phyloP scores from a whole-genome alignment of 2,113 vertebrate species.

The Stomatorhinus ivindoensis region DNA sequence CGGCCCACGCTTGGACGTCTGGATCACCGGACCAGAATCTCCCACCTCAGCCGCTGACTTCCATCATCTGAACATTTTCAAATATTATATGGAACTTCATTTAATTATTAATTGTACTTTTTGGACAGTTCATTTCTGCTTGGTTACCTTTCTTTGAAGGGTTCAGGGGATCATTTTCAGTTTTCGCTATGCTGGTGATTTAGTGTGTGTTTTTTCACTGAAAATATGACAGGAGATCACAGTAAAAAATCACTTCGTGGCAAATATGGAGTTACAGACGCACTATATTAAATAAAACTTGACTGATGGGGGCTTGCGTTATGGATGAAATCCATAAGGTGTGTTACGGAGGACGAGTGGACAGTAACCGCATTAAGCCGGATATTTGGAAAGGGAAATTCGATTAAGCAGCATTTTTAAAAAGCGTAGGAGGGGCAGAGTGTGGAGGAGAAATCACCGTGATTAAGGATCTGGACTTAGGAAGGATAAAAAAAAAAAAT shows the following conservation, averaged over 20 bases:
- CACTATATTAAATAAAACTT: background rate
- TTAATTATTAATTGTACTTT: background rate
- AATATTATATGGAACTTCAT: background rate
- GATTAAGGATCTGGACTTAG: background rate
- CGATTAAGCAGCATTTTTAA: background rate
- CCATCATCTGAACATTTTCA: background rate
- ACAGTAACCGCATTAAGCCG: background rate
- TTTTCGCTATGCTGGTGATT: background rate
- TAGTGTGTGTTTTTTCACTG: background rate
- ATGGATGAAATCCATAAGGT: background rate
- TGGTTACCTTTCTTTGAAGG: background rate
- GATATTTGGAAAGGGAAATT: background rate
- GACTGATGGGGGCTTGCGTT: background rate
- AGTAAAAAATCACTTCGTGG: background rate
- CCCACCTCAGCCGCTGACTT: background rate
- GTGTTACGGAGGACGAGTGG: background rate
- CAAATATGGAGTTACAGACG: background rate
- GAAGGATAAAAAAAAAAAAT: background rate
- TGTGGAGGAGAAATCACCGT: background rate
- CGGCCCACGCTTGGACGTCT: background rate
- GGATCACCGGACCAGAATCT: background rate
- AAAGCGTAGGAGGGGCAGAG: background rate
- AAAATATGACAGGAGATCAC: conserved; percentile 2
- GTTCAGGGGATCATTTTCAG: background rate
- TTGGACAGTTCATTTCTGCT: background rate